These are phyloP conservation scores for Pterostichus niger DNA, from an alignment of 2,888 invertebrate species.

Conservation along the genomic window DNA sequence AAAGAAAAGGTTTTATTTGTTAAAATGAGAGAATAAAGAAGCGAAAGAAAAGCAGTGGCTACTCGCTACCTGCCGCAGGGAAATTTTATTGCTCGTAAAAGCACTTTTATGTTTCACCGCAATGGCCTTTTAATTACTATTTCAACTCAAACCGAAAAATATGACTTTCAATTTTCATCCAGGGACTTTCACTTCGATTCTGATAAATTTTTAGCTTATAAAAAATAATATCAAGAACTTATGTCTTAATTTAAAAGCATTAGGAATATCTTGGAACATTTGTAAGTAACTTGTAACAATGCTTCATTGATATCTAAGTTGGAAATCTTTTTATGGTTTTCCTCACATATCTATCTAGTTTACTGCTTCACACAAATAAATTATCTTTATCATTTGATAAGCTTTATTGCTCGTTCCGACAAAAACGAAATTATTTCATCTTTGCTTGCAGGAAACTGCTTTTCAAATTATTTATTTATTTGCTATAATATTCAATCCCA, in stretches of 20 bases:
- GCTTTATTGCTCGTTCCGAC: slow-evolving; percentile 16
- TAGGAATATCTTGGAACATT: slow-evolving; percentile 8
- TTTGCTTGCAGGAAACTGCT: neutral
- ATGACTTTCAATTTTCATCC: slow-evolving; percentile 16
- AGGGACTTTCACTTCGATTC: slow-evolving; percentile 15
- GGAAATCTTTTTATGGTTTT: slow-evolving; percentile 42
- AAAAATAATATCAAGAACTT: slow-evolving; percentile 5
- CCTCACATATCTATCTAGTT: slow-evolving; percentile 35
- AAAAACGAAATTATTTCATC: slow-evolving; percentile 27
- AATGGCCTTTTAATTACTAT: slow-evolving; percentile 30
- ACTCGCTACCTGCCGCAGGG: neutral
- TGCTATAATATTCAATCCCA: too few relatives aligned
- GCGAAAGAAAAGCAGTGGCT: neutral
- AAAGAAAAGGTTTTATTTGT: slow-evolving; percentile 34
- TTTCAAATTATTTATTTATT: too few relatives aligned
- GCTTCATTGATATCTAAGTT: neutral
- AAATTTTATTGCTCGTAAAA: slow-evolving; percentile 42
- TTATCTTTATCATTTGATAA: slow-evolving; percentile 44
- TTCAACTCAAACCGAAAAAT: slow-evolving; percentile 17
- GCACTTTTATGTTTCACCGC: slow-evolving; percentile 35
- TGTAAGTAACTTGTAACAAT: slow-evolving; percentile 22
- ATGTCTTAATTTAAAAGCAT: slow-evolving; percentile 11
- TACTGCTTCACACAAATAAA: slow-evolving; percentile 26
- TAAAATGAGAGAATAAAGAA: slow-evolving; percentile 43
- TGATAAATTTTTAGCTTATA: slow-evolving; percentile 1